Evolutionary conservation across 1,140 invertebrate genomes (phyloP).

Genomic region (Drosophila seguyi): DNA sequence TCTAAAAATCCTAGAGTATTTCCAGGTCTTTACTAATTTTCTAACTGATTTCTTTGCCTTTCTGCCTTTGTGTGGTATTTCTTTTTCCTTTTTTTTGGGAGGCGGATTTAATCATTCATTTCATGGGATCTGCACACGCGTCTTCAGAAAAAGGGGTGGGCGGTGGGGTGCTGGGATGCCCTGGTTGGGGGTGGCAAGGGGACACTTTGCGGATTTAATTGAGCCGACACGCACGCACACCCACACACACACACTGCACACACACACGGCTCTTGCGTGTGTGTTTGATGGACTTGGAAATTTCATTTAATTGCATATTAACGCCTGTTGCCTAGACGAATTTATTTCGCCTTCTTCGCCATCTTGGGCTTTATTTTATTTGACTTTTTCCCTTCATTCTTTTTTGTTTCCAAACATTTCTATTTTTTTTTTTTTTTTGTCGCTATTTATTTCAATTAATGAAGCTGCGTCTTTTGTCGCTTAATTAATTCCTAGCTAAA

Average conservation of each 20-base stretch:
- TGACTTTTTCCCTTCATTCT: not conserved
- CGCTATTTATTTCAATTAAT: conserved; percentile 64
- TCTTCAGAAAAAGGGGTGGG: conserved; percentile 8
- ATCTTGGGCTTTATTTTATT: conserved; percentile 30
- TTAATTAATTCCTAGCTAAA: conserved; percentile 56
- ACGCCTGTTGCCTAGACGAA: conserved; percentile 55
- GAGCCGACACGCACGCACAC: conserved; percentile 54
- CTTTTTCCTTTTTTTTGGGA: conserved; percentile 21
- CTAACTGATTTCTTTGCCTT: conserved; percentile 10
- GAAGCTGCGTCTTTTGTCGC: conserved; percentile 54
- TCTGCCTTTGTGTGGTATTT: conserved; percentile 33
- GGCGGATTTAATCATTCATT: conserved; percentile 54
- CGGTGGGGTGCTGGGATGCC: not conserved
- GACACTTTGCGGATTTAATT: conserved; percentile 63
- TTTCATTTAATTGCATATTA: conserved; percentile 65
- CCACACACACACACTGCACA: conserved; percentile 1
- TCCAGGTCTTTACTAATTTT: not conserved
- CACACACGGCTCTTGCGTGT: conserved; percentile 22
- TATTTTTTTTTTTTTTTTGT: too few species aligned
- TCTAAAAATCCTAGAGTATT: conserved; percentile 6
- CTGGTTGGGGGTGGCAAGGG: conserved; percentile 1
- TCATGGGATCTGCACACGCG: conserved; percentile 62
- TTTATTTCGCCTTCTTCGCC: conserved; percentile 20
- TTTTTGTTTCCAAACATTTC: not conserved
- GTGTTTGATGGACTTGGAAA: conserved; percentile 41